These are phyloP conservation scores for Urosaurus nigricauda DNA, from an alignment of 2,797 vertebrate species.

Conservation along the genomic window DNA sequence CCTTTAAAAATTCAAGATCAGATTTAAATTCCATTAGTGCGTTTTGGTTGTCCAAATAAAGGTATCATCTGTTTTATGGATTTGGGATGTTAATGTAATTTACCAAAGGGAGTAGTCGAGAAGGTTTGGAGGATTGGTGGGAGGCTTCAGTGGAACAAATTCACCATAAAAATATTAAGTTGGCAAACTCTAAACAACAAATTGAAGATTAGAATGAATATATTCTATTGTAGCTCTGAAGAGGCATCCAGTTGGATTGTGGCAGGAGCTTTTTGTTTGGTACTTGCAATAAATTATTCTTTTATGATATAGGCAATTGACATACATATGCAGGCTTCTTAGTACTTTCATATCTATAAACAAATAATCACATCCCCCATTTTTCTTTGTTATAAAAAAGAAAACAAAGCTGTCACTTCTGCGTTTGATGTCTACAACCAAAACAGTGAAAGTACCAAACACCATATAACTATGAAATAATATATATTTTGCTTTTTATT, in stretches of 20 bases:
- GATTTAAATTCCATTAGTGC: too few species aligned
- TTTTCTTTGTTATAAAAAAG: constrained; percentile 62
- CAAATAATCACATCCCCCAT: constrained; percentile 74
- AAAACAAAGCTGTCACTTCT: constrained; percentile 64
- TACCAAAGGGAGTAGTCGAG: too few species aligned
- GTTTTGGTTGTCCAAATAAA: too few species aligned
- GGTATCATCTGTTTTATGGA: too few species aligned
- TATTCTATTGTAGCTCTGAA: background rate
- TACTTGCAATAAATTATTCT: constrained; percentile 73
- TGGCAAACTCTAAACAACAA: constrained; percentile 12
- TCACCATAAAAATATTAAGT: background rate
- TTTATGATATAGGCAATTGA: constrained; percentile 74
- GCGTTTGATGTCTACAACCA: constrained; percentile 72
- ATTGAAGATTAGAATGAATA: constrained; percentile 58
- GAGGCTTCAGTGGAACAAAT: too few species aligned
- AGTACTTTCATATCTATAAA: constrained; percentile 73
- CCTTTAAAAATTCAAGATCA: too few species aligned
- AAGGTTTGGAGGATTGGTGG: too few species aligned
- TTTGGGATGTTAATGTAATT: too few species aligned
- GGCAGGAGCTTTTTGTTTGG: constrained; percentile 65
- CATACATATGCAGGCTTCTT: constrained; percentile 67
- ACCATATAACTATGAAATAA: constrained; percentile 62
- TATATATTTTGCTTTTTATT: constrained; percentile 51
- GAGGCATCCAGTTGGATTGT: constrained; percentile 13
- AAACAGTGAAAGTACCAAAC: constrained; percentile 60